Evolutionary conservation across 2,113 vertebrate species (phyloP), one percentile per base, ranked within the genome.

Genomic region (Halcyon senegalensis): DNA sequence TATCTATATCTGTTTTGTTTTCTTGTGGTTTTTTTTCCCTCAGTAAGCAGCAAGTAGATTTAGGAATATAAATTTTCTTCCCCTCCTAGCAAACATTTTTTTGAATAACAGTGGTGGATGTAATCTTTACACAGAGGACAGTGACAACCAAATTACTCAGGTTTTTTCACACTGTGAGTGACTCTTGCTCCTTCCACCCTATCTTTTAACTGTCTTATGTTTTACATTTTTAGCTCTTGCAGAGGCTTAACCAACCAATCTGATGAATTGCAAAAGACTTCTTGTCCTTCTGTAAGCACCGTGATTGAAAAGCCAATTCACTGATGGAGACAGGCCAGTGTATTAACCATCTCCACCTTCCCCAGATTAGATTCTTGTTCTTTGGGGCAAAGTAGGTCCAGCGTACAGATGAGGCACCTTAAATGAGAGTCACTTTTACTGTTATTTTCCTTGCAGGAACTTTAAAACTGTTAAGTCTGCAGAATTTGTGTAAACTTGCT

Each of bases 401-500:
- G 35, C 2, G 1, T 48, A 20, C 27, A 77, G 31, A 68, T 53
- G 19, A 43, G 13, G 48, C 62, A 28, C 21, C 39, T 70, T 48
- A 73, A 93, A 84, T 44, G 33, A 76, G 23, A 88, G 21, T 20
- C 24, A 27, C 8, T 84, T 96, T 59, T 55, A 28, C 21, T 33
- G 14, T 86, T 84, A 13, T 28, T 11, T 68, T 76, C 33, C 46
- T 88, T 79, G 66, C 43, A 87, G 41, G 25, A 91, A 30, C 7
- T 75, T 91, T 28, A 35, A 70, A 93, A 84, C 5, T 3, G 0
- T 50, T 86, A 43, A 16, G 17, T 60, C 72, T 72, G 66, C 79
- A 94, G 73, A 85, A 85, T 87, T 92, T 87, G 24, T 93, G 83
- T 39, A 84, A 93, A 50, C 73, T 93, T 84, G 62, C 12, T 74